phyloP scores from a whole-genome alignment of 2,888 invertebrate genomes.

The Ormyrus rosae region DNA sequence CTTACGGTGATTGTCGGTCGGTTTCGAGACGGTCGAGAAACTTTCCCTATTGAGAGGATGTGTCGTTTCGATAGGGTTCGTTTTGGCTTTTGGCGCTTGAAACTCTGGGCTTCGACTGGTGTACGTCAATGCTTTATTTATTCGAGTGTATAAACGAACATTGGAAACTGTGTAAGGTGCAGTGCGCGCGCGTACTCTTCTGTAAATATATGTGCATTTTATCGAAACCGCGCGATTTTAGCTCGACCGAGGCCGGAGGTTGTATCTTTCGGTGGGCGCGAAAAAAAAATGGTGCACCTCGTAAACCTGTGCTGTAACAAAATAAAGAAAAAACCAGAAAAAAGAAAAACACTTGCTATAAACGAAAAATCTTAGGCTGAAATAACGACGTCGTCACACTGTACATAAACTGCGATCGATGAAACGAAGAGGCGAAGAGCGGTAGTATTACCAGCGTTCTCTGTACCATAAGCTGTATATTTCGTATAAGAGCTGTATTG shows the following conservation, averaged over 20 bases:
- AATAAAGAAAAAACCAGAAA: not conserved
- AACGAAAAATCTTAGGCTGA: not conserved
- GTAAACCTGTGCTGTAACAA: not conserved
- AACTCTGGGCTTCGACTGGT: no score
- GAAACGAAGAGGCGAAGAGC: conserved; percentile 40
- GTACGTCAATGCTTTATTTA: no score
- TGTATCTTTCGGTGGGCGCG: not conserved
- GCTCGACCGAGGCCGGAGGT: not conserved
- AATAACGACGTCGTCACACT: conserved; percentile 19
- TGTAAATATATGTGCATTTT: conserved; percentile 51
- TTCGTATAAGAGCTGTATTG: conserved; percentile 70
- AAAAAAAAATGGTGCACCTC: conserved; percentile 8
- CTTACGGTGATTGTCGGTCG: no score
- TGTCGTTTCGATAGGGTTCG: no score
- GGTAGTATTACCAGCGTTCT: conserved; percentile 62
- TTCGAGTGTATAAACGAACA: no score
- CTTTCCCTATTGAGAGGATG: no score
- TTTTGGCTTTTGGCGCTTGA: no score
- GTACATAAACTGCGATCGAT: conserved; percentile 46
- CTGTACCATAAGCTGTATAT: conserved; percentile 73
- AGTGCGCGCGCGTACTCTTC: not conserved
- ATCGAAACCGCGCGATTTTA: conserved; percentile 1
- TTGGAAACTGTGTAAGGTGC: no score
- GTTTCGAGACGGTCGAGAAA: no score
- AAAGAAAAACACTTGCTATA: not conserved